Conservation (phyloP, 1,140 invertebrate species). For the Oncopodura yosiiana region DNA sequence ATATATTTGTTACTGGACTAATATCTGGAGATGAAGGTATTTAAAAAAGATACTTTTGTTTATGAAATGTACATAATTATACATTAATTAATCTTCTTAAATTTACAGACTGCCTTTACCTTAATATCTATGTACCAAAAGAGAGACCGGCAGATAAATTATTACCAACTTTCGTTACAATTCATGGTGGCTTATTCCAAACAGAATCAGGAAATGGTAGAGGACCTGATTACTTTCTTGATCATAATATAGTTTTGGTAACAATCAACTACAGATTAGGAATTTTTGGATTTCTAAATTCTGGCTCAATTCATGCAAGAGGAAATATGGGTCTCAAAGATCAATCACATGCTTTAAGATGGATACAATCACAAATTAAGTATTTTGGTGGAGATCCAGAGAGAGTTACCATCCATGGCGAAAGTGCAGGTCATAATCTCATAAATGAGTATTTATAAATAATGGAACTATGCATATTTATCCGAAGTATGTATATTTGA, state of each 20-base stretch:
- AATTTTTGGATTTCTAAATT: slow-evolving; percentile 13
- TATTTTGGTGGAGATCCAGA: slow-evolving; percentile 15
- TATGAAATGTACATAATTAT: too few species aligned
- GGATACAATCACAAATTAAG: slow-evolving; percentile 12
- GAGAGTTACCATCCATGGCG: slow-evolving; percentile 2
- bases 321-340: slow-evolving; percentile 19
- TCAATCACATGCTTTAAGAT: slow-evolving; percentile 15
- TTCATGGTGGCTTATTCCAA: slow-evolving; percentile 39
- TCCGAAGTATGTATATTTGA: too few species aligned
- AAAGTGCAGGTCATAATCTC: too few species aligned
- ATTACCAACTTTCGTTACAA: slow-evolving; percentile 6
- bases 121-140: too few species aligned
- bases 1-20: not conserved
- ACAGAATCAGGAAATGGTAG: slow-evolving; percentile 39
- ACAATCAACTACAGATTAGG: slow-evolving; percentile 52
- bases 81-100: too few species aligned
- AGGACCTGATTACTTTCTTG: slow-evolving; percentile 37
- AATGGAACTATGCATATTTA: too few species aligned
- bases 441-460: too few species aligned
- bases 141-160: not conserved
- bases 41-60: too few species aligned
- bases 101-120: too few species aligned
- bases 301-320: not conserved
- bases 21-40: slow-evolving; percentile 40
- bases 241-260: slow-evolving; percentile 44